phyloP scores from a whole-genome alignment of 2,888 invertebrate species.

The Xestia sexstrigata region DNA sequence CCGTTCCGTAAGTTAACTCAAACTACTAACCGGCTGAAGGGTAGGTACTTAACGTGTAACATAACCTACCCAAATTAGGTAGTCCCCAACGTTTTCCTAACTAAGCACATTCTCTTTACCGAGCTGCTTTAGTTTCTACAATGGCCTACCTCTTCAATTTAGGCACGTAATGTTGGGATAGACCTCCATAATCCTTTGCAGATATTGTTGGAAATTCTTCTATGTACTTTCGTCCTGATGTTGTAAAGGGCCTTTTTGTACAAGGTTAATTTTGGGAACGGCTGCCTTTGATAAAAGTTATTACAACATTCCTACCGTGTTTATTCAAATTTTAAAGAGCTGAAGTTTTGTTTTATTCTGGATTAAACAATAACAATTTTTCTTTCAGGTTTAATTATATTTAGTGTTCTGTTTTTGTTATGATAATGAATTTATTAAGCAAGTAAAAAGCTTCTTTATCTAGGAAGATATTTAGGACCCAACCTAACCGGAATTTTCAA shows the following conservation, averaged over 20 bases:
- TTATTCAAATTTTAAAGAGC: constrained; percentile 43
- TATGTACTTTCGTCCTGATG: constrained; percentile 59
- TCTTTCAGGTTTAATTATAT: constrained; percentile 7
- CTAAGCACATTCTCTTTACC: constrained; percentile 68
- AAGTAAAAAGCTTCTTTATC: background rate
- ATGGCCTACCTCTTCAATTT: constrained; percentile 66
- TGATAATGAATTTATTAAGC: background rate
- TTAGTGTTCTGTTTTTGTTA: background rate
- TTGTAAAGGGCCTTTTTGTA: constrained; percentile 53
- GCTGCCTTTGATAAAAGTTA: constrained; percentile 45
- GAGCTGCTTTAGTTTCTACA: constrained; percentile 59
- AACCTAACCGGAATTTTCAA: constrained; percentile 21
- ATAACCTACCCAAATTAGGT: constrained; percentile 68
- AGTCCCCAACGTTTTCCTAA: constrained; percentile 62
- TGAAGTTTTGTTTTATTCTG: constrained; percentile 39
- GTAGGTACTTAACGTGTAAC: constrained; percentile 64
- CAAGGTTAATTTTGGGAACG: constrained; percentile 52
- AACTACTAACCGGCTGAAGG: constrained; percentile 61
- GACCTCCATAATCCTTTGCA: constrained; percentile 65
- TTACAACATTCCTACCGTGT: constrained; percentile 41
- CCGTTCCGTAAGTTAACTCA: constrained; percentile 55
- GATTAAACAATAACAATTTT: constrained; percentile 22
- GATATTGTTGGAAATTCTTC: constrained; percentile 64
- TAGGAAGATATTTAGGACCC: constrained; percentile 2
- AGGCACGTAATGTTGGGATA: constrained; percentile 64